Percentiles rank a stretch among this genome's conserved stretches.
These are phyloP conservation scores for Sitobion miscanthi DNA, from an alignment of 1,140 invertebrate species.

Conservation along the genomic window DNA sequence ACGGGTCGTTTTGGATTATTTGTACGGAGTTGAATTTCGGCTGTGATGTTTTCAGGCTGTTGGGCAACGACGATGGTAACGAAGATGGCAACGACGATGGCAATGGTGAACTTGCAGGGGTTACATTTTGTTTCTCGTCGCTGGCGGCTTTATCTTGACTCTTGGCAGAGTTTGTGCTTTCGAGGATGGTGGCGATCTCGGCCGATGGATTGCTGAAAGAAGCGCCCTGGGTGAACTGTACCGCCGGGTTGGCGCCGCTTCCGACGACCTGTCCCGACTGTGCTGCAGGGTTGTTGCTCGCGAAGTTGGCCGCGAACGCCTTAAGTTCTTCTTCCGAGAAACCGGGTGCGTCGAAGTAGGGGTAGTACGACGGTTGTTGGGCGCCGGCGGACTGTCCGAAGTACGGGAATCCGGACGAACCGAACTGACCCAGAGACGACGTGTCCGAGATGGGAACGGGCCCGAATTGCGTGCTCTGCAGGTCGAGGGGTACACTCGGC, in stretches of 20 bases:
- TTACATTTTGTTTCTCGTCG: background rate
- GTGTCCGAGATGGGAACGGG: background rate
- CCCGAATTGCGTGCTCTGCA: background rate
- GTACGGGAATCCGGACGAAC: background rate
- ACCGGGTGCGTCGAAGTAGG: background rate
- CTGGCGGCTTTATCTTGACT: background rate
- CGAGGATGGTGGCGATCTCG: background rate
- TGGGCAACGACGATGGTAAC: background rate
- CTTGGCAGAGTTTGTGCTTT: background rate
- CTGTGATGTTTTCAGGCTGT: background rate
- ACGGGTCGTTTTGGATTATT: slow-evolving; percentile 4
- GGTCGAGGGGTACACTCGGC: background rate
- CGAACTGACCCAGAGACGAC: background rate
- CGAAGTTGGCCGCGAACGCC: background rate
- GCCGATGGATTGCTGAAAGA: background rate
- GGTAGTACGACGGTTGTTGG: background rate
- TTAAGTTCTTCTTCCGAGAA: background rate
- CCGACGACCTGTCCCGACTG: background rate
- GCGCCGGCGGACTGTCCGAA: background rate
- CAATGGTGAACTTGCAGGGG: no score
- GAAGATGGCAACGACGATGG: background rate
- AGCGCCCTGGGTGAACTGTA: background rate
- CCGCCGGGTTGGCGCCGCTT: background rate
- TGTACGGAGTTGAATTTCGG: background rate
- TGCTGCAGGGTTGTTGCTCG: no score